Evolutionary conservation across 1,140 invertebrate species (phyloP).

Genomic region (Zophobas atratus): DNA sequence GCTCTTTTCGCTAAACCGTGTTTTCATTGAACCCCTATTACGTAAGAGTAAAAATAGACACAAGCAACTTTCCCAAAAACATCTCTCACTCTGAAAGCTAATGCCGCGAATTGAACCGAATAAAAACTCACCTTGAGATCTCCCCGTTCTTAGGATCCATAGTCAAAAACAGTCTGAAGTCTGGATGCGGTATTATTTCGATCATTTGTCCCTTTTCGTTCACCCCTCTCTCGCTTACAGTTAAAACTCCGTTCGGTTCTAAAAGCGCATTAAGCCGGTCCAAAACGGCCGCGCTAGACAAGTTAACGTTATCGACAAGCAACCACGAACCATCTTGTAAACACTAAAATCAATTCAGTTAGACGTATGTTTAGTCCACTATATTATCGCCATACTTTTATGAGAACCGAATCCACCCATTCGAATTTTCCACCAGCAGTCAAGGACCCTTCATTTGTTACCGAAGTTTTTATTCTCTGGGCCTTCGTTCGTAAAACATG

Average conservation of each 20-base stretch:
- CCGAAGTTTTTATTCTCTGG: conserved; percentile 60
- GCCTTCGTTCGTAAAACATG: conserved; percentile 54
- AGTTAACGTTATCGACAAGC: conserved; percentile 96
- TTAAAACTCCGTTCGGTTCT: conserved; percentile 92
- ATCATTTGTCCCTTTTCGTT: conserved; percentile 79
- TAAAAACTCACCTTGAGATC: conserved; percentile 82
- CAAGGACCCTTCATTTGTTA: conserved; percentile 73
- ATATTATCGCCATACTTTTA: conserved; percentile 75
- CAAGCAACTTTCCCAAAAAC: too few species aligned
- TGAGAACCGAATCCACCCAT: conserved; percentile 96
- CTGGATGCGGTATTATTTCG: conserved; percentile 86
- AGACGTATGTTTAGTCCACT: not conserved
- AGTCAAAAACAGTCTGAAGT: conserved; percentile 95
- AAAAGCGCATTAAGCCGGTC: conserved; percentile 96
- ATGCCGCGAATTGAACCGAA: not conserved
- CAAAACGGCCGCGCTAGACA: conserved; percentile 96
- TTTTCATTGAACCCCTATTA: too few species aligned
- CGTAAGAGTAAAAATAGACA: too few species aligned
- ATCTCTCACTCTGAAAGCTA: too few species aligned
- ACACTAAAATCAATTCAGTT: conserved; percentile 71
- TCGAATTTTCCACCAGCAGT: conserved; percentile 93
- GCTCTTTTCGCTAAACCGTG: too few species aligned
- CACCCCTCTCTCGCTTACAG: conserved; percentile 93
- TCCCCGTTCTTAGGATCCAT: conserved; percentile 96
- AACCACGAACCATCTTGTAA: conserved; percentile 91